A percentile compares a stretch with the other conserved stretches of the same genome.
phyloP scores from a whole-genome alignment of 2,113 vertebrate species.

The Glaucidium brasilianum region DNA sequence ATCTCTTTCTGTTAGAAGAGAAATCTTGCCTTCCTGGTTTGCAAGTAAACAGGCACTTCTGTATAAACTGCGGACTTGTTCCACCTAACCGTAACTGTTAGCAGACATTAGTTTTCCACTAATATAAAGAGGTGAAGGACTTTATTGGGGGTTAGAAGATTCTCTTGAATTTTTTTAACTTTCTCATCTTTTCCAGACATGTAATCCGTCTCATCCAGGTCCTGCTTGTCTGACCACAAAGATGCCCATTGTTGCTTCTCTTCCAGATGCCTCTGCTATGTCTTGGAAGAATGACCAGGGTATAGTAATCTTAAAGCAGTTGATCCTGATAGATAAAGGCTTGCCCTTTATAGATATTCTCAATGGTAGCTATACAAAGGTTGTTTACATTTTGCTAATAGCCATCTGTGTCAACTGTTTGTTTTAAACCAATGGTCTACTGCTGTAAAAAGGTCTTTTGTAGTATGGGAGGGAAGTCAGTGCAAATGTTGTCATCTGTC shows the following conservation, averaged over 20 bases:
- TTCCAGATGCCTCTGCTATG: conserved; percentile 21
- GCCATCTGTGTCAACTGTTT: background rate
- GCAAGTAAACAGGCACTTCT: too few relatives aligned
- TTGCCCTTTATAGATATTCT: background rate
- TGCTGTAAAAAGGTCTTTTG: background rate
- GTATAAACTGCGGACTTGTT: background rate
- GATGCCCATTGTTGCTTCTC: background rate
- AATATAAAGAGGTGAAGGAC: background rate
- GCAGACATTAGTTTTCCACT: background rate
- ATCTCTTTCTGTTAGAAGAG: background rate
- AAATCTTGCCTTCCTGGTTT: background rate
- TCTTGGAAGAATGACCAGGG: conserved; percentile 64
- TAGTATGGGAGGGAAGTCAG: background rate
- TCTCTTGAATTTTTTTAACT: background rate
- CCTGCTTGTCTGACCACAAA: background rate
- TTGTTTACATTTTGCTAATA: background rate
- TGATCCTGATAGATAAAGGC: background rate
- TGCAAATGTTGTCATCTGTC: background rate
- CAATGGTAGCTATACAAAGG: background rate
- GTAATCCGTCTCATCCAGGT: background rate
- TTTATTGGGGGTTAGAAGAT: background rate
- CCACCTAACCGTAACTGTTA: background rate
- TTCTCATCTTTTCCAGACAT: background rate
- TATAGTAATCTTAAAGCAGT: conserved; percentile 28
- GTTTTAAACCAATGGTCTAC: background rate